A percentile compares a stretch with the other conserved stretches of the same genome.
Evolutionary conservation across 2,888 invertebrate genomes (phyloP).

Genomic region (Nematopogon swammerdamellus): DNA sequence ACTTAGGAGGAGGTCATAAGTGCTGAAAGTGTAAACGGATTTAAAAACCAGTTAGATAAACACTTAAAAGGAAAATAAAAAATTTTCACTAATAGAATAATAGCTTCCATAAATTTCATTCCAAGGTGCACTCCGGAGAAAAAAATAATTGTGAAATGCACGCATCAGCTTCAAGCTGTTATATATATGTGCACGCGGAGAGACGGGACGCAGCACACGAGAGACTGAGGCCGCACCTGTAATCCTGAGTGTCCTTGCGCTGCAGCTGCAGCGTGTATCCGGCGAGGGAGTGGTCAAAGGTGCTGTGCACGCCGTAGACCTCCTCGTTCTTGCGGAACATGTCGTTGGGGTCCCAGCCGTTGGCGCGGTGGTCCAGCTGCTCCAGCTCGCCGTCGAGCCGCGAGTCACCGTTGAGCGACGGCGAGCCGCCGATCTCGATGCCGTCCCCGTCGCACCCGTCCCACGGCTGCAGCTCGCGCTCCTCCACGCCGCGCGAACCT

Average conservation of each 20-base stretch:
- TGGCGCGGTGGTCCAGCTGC: conserved; percentile 68
- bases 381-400: conserved; percentile 65
- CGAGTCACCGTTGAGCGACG: conserved; percentile 56
- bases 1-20: too few relatives aligned
- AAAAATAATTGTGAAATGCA: too few relatives aligned
- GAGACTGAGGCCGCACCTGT: too few relatives aligned
- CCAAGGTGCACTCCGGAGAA: too few relatives aligned
- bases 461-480: conserved; percentile 90
- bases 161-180: too few relatives aligned
- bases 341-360: conserved; percentile 96
- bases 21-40: too few relatives aligned
- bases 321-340: conserved; percentile 94
- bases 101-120: too few relatives aligned
- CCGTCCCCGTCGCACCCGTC: conserved; percentile 59
- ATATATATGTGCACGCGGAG: too few relatives aligned
- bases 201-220: too few relatives aligned
- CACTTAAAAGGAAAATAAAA: too few relatives aligned
- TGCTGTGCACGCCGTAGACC: conserved; percentile 88
- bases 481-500: conserved; percentile 38
- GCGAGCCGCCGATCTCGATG: conserved; percentile 27
- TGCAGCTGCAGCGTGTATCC: conserved; percentile 90
- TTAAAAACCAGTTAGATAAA: too few relatives aligned
- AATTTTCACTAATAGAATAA: too few relatives aligned
- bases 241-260: conserved; percentile 83
- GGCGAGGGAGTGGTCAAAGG: conserved; percentile 87